These are phyloP conservation scores for Onychostruthus taczanowskii DNA, from an alignment of 2,113 vertebrate genomes.

Conservation along the genomic window DNA sequence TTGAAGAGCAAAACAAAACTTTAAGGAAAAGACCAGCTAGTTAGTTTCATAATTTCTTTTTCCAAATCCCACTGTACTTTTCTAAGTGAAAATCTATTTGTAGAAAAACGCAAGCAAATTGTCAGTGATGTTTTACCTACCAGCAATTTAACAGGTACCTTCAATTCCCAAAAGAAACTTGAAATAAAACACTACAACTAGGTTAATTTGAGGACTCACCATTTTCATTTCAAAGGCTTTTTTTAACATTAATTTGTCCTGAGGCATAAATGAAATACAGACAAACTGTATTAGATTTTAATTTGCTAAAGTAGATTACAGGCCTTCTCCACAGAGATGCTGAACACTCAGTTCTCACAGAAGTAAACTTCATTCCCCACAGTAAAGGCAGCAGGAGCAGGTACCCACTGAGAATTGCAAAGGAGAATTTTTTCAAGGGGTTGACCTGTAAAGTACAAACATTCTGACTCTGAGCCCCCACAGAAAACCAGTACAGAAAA, in stretches of 20 bases:
- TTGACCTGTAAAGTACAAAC: background rate
- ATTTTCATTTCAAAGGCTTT: slow-evolving; percentile 44
- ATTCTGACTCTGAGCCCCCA: background rate
- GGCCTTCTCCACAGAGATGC: background rate
- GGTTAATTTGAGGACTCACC: slow-evolving; percentile 39
- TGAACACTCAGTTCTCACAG: background rate
- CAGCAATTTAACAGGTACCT: background rate
- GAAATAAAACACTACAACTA: slow-evolving; percentile 46
- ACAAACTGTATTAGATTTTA: background rate
- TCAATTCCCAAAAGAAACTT: slow-evolving; percentile 14
- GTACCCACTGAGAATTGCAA: background rate
- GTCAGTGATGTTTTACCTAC: slow-evolving; percentile 4
- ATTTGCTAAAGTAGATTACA: slow-evolving; percentile 41
- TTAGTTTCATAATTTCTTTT: background rate
- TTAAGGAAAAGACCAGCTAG: background rate
- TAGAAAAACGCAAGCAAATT: background rate
- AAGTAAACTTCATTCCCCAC: background rate
- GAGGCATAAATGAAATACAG: slow-evolving; percentile 26
- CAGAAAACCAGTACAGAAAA: background rate
- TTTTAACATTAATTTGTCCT: slow-evolving; percentile 46
- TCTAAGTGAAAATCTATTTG: background rate
- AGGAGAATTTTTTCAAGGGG: background rate
- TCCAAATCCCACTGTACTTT: background rate
- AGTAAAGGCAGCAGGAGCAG: background rate
- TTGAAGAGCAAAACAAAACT: background rate